Evolutionary conservation across 2,113 vertebrate genomes (phyloP).

Genomic region (Austrofundulus limnaeus): DNA sequence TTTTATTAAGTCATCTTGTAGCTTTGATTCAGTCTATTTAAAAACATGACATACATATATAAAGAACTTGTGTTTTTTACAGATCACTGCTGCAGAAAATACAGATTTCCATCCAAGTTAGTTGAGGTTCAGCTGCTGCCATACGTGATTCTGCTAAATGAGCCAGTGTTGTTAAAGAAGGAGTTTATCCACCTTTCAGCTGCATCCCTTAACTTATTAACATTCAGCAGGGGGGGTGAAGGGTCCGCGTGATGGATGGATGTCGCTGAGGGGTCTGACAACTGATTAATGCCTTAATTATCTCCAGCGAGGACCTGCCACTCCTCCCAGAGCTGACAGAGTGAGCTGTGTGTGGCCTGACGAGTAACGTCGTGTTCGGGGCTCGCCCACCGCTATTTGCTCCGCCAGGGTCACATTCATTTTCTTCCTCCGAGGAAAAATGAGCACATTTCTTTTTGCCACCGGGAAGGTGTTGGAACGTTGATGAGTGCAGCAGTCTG

Average conservation of each 20-base stretch:
- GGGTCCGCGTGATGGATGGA: slow-evolving; percentile 76
- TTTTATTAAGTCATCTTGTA: background rate
- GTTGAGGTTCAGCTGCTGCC: slow-evolving; percentile 32
- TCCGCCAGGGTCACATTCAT: slow-evolving; percentile 74
- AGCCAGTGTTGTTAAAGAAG: slow-evolving; percentile 46
- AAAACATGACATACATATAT: slow-evolving; percentile 8
- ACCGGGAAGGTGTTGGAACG: slow-evolving; percentile 48
- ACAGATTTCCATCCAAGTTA: slow-evolving; percentile 14
- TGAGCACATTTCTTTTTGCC: slow-evolving; percentile 48
- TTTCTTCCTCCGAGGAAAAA: slow-evolving; percentile 61
- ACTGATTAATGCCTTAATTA: slow-evolving; percentile 86
- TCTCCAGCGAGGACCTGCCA: slow-evolving; percentile 67
- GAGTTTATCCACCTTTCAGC: slow-evolving; percentile 66
- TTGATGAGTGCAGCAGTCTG: slow-evolving; percentile 45
- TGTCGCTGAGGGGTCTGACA: slow-evolving; percentile 80
- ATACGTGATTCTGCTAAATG: slow-evolving; percentile 45
- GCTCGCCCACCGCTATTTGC: slow-evolving; percentile 73
- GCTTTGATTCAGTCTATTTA: background rate
- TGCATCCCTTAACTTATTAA: slow-evolving; percentile 70
- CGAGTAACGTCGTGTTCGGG: slow-evolving; percentile 70
- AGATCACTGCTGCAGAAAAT: slow-evolving; percentile 27
- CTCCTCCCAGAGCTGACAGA: slow-evolving; percentile 72
- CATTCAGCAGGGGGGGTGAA: slow-evolving; percentile 72
- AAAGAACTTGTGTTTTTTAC: slow-evolving; percentile 31
- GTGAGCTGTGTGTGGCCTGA: slow-evolving; percentile 75